Percentiles rank a stretch among this genome's conserved stretches.
These are phyloP conservation scores for Vireo griseus DNA, from an alignment of 2,797 vertebrate genomes.

Conservation along the genomic window DNA sequence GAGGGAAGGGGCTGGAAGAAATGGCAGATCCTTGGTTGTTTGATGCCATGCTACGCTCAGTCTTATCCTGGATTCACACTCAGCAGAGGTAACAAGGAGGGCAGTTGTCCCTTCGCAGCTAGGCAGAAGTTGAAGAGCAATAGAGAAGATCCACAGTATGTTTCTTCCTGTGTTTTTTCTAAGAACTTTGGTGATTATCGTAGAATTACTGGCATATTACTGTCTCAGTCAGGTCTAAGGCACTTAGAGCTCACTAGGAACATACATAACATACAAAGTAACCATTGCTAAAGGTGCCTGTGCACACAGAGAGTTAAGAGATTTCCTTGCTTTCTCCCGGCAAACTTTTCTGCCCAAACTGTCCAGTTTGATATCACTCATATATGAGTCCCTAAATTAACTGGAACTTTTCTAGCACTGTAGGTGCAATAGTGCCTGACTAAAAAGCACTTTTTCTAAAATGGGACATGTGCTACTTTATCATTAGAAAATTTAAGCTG, in stretches of 20 bases:
- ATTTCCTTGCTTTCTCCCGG: background rate
- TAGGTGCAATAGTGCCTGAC: background rate
- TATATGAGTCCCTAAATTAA: background rate
- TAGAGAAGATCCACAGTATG: background rate
- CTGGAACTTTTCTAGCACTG: background rate
- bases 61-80: background rate
- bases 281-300: background rate
- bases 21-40: background rate
- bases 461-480: background rate
- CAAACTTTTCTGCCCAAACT: background rate
- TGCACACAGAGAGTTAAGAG: background rate
- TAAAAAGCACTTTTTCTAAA: background rate
- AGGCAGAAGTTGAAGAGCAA: background rate
- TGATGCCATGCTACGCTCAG: background rate
- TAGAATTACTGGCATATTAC: background rate
- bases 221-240: background rate
- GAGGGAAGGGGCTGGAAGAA: background rate
- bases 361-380: background rate
- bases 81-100: background rate
- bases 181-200: background rate
- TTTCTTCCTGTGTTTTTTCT: background rate
- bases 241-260: background rate
- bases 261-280: fast-evolving
- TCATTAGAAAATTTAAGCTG: background rate
- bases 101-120: background rate